A percentile compares a stretch with the other conserved stretches of the same genome.
Conservation (phyloP, 2,797 vertebrate species). For the Gymnothorax javanicus region DNA sequence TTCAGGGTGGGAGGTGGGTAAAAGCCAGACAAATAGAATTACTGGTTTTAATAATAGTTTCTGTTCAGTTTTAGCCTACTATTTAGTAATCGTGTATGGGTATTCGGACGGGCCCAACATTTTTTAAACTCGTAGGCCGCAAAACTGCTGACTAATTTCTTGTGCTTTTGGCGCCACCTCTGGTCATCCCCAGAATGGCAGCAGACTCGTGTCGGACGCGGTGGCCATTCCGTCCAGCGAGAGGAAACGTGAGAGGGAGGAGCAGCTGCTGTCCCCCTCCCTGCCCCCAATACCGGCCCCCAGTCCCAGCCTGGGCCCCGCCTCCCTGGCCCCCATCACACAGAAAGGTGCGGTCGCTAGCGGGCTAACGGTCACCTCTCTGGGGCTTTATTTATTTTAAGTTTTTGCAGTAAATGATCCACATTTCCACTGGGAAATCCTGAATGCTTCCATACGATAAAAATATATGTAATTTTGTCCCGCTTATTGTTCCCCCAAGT, state of each 20-base stretch:
- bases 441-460: too few species aligned
- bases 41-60: too few species aligned
- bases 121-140: too few species aligned
- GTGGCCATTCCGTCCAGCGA: conserved; percentile 32
- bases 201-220: conserved; percentile 27
- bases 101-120: too few species aligned
- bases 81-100: too few species aligned
- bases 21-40: too few species aligned
- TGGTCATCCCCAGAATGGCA: conserved; percentile 34
- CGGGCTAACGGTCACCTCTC: background rate
- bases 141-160: background rate
- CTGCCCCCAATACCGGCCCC: conserved; percentile 45
- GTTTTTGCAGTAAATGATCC: background rate
- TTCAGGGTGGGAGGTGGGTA: too few species aligned
- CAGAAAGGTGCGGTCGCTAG: background rate
- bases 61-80: too few species aligned
- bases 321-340: conserved; percentile 31
- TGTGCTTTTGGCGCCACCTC: background rate
- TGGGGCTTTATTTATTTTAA: background rate
- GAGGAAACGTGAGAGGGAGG: conserved; percentile 41
- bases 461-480: too few species aligned
- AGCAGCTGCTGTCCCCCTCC: conserved; percentile 57
- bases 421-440: background rate
- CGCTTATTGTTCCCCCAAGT: too few species aligned
- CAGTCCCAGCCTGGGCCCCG: conserved; percentile 41